Base-by-base conservation (phyloP, 2,797 vertebrate species). In the Trachurus trachurus region DNA sequence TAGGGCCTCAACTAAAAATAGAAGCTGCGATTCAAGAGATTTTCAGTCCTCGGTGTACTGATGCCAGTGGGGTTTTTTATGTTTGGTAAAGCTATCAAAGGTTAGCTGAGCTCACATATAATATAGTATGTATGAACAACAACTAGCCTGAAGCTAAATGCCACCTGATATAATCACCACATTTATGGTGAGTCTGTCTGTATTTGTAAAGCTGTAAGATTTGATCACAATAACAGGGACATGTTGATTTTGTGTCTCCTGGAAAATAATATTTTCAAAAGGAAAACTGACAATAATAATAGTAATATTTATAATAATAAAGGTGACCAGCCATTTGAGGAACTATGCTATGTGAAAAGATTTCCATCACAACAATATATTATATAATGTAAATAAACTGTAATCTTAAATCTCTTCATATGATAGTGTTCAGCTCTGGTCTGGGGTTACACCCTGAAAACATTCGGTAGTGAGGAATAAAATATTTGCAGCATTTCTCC, bases 1-100 rank as follows among this genome's bases (percentile, higher is more conserved):
- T 54, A 52, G 31, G 73, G 49, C 40, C 54, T 61, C 56, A 2
- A 37, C 80, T 77, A 70, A 71, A 74, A 74, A 82, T 72, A 73
- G 61, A 80, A 68, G 26, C 29, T 5, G 17, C 0, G 7, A 54
- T 62, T 70, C 7, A 47, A 56, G 64, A 64, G 26, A 58, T 66
- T 65, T 74, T 71, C 64, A 50, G 37, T 66, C 58, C 50, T 64
- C 64, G 21, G 37, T 73, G 61, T 21, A 49, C 17, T 80, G 65
- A 68, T 39, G 50, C 56, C 47, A 22, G 59, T 17, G 4, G 61
- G 59, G 29, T 63, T 80, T 74, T 31, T 67, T 37, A 57, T 64
- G 49, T 75, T 72, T 62, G 31, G 57, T 8, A 31, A 57, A 68
- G 57, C 52, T 13, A 40, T 56, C 12, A 50, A 57, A 80, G 34